Conservation (phyloP, 2,797 vertebrate genomes). For the Clarias fuscus region DNA sequence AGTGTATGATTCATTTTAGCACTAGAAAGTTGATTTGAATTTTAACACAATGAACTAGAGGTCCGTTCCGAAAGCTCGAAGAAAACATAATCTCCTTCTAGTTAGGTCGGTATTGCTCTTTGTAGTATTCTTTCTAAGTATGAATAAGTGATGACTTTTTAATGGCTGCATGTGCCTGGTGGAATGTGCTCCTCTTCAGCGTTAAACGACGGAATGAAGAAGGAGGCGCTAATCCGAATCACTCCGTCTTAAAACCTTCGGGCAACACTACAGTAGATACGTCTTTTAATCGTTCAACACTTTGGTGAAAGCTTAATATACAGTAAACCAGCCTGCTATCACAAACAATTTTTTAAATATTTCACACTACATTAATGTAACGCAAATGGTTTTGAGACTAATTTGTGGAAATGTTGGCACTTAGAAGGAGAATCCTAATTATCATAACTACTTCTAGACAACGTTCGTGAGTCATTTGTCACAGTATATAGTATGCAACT, state of each 20-base stretch:
- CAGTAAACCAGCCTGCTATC: background rate
- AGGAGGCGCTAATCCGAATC: background rate
- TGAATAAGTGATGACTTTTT: constrained; percentile 19
- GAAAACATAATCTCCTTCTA: background rate
- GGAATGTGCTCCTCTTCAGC: background rate
- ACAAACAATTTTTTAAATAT: background rate
- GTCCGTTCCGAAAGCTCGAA: background rate
- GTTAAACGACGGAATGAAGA: background rate
- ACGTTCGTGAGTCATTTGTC: constrained; percentile 52
- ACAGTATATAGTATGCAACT: constrained; percentile 30
- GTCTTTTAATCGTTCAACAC: background rate
- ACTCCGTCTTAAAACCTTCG: background rate
- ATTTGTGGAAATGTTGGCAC: background rate
- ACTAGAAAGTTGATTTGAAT: background rate
- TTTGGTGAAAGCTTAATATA: background rate
- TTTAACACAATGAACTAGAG: background rate
- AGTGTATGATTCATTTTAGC: background rate
- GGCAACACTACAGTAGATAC: background rate
- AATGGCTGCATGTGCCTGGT: background rate
- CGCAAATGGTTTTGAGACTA: background rate
- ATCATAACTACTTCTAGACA: constrained; percentile 50
- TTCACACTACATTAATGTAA: background rate
- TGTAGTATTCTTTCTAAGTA: background rate
- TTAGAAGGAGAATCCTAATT: constrained; percentile 52
- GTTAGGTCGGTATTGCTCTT: constrained; percentile 1